Evolutionary conservation across 2,797 vertebrate species (phyloP), one percentile per base, ranked within the genome.

Genomic region (Sebastiscus albofasciatus): DNA sequence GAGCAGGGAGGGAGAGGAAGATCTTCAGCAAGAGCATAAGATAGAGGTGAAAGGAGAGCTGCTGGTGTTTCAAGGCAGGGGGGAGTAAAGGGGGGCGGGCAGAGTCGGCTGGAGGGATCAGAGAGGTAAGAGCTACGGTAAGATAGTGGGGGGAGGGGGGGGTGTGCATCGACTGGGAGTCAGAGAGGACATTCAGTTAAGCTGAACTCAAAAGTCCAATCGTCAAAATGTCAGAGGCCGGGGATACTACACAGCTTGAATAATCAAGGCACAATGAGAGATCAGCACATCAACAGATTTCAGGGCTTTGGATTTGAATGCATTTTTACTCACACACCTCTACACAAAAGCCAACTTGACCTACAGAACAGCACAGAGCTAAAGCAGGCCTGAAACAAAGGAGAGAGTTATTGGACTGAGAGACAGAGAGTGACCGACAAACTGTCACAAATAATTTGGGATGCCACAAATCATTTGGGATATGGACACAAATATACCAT

Each of bases 321-420:
- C 98, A 99, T 99, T 99, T 99, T 99, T 98, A 99, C 97, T 98
- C 98, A 98, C 97, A 99, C 97, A 97, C 97, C 93, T 97, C 96
- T 97, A 98, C 97, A 97, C 96, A 95, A 93, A 94, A 94, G 93
- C 89, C 93, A 95, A 92, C 95, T 96, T 96, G 91, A 94, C 86
- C 94, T 94, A 95, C 89, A 92, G 92, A 94, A 93, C 92, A 94
- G 90, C 91, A 93, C 91, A 94, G 91, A 93, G 92, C 93, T 95
- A 94, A 94, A 93, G 94, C 88, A 92, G 93, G 91, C 94, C 95
- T 95, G 95, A 90, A 96, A 95, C 90, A 94, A 95, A 96, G 93
- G 89, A 93, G 89, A 93, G 89, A 93, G 92, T 95, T 94, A 95
- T 94, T 93, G 91, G 84, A 93, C 90, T 81, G 85, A 90, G 91